Evolutionary conservation across 2,113 vertebrate species (phyloP).

Genomic region (Craseonycteris thonglongyai): DNA sequence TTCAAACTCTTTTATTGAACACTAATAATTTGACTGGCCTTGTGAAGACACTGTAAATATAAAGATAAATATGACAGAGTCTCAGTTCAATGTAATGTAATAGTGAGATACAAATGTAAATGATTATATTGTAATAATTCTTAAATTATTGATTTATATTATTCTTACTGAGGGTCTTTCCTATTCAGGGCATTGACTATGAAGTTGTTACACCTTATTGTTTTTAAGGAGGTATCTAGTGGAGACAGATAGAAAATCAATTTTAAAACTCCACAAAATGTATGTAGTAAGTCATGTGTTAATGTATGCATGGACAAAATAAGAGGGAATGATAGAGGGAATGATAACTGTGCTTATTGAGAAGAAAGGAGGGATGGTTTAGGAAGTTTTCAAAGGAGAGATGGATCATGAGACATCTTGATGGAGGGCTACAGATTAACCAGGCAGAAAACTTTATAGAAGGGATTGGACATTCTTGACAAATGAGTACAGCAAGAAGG

Average conservation of each 20-base stretch:
- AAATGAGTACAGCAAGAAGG: background rate
- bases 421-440: background rate
- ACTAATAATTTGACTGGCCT: background rate
- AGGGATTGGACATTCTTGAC: background rate
- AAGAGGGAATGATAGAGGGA: background rate
- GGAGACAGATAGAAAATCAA: background rate
- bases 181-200: background rate
- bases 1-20: background rate
- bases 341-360: background rate
- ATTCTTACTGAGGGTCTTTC: background rate
- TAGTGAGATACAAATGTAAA: background rate
- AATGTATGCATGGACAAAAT: background rate
- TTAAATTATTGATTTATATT: background rate
- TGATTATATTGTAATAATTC: background rate
- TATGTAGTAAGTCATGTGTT: background rate
- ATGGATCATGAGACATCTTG: background rate
- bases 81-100: background rate
- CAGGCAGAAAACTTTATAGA: background rate
- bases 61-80: background rate
- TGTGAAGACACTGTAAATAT: background rate
- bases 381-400: background rate
- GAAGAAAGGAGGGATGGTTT: background rate
- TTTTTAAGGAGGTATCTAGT: background rate
- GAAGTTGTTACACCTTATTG: background rate
- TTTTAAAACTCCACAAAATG: background rate